phyloP scores from a whole-genome alignment of 2,113 vertebrate species.

The Barbus barbus region DNA sequence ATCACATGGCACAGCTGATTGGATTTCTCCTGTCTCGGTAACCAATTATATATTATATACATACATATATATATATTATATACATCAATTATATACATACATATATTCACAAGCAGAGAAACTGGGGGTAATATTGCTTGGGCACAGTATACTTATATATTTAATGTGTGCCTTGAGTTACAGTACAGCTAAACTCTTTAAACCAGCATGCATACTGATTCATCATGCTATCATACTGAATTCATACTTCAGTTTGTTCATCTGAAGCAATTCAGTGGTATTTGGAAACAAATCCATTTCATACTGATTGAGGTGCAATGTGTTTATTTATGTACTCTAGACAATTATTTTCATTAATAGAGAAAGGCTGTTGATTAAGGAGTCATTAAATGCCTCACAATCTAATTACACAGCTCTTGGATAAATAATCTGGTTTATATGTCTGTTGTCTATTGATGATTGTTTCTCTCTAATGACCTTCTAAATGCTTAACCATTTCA shows the following conservation, averaged over 20 bases:
- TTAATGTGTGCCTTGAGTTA: background rate
- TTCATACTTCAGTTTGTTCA: background rate
- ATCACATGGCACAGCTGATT: no score
- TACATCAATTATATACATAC: no score
- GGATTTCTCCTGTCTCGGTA: no score
- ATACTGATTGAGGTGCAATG: background rate
- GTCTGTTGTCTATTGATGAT: background rate
- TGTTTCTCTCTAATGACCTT: background rate
- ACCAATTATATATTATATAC: no score
- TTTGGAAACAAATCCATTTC: background rate
- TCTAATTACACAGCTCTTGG: conserved; percentile 10
- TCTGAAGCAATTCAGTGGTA: background rate
- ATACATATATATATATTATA: no score
- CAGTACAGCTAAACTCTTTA: background rate
- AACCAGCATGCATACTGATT: background rate
- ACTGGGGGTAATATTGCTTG: no score
- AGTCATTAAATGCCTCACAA: conserved; percentile 39
- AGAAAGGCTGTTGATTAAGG: conserved; percentile 21
- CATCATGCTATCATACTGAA: background rate
- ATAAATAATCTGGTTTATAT: background rate
- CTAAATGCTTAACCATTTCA: background rate
- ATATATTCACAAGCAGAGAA: no score
- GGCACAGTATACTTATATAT: background rate
- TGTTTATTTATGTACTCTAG: background rate
- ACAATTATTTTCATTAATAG: conserved; percentile 23